Percentiles rank a stretch among this genome's conserved stretches.
phyloP scores from a whole-genome alignment of 2,113 vertebrate genomes.

The Xenus cinereus region DNA sequence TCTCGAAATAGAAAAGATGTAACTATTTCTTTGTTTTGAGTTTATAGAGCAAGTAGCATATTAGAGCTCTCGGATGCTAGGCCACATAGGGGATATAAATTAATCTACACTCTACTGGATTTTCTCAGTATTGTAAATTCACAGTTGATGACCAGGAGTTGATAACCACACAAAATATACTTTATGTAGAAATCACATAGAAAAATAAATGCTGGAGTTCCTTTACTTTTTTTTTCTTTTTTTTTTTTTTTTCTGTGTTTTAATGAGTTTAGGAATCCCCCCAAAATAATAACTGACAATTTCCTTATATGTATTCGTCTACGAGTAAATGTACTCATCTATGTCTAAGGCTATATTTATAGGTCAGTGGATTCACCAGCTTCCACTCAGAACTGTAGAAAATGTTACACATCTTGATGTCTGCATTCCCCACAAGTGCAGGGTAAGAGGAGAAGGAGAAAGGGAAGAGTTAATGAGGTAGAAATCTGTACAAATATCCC shows the following conservation, averaged over 20 bases:
- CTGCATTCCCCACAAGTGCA: neutral
- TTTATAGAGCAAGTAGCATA: neutral
- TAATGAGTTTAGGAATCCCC: neutral
- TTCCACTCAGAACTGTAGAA: neutral
- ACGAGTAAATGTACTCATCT: neutral
- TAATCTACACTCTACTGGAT: neutral
- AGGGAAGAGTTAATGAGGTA: neutral
- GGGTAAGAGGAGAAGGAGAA: neutral
- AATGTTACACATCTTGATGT: neutral
- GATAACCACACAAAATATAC: neutral
- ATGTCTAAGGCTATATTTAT: neutral
- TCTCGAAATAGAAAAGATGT: neutral
- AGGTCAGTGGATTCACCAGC: neutral
- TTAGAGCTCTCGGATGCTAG: neutral
- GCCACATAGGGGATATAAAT: neutral
- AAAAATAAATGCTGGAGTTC: neutral
- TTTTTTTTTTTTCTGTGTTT: rapidly evolving
- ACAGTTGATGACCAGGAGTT: neutral
- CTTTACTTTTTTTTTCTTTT: neutral
- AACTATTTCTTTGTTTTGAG: neutral
- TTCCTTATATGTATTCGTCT: neutral
- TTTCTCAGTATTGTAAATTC: neutral
- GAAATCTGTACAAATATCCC: neutral
- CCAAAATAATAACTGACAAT: neutral
- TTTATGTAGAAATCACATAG: neutral